Evolutionary conservation across 2,797 vertebrate genomes (phyloP).

Genomic region (Eurystomus glaucurus): DNA sequence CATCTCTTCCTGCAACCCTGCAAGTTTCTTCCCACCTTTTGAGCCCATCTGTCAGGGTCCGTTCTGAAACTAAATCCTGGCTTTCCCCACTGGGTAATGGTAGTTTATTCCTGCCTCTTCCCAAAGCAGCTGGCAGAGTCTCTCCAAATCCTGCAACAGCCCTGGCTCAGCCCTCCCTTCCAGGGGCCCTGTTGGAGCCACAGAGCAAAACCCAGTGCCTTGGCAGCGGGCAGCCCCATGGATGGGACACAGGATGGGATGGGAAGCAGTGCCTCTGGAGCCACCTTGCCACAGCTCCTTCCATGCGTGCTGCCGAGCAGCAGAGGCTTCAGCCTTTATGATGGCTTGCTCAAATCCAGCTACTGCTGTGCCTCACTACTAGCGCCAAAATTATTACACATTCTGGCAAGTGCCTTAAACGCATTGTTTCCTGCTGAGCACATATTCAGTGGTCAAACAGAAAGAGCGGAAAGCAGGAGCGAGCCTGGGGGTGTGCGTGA

Average conservation of each 20-base stretch:
- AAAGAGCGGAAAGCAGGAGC: neutral
- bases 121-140: neutral
- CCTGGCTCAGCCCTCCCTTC: constrained; percentile 5
- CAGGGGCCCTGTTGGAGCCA: neutral
- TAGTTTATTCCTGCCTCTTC: constrained; percentile 43
- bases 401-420: constrained; percentile 57
- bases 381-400: constrained; percentile 69
- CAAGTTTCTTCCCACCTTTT: constrained; percentile 23
- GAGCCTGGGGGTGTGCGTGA: neutral
- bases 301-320: neutral
- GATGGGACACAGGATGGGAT: neutral
- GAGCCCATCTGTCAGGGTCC: constrained; percentile 65
- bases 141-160: neutral
- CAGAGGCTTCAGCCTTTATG: constrained; percentile 71
- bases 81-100: neutral
- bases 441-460: constrained; percentile 26
- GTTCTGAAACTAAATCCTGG: constrained; percentile 36
- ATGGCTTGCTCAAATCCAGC: constrained; percentile 58
- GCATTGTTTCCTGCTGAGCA: constrained; percentile 54
- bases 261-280: constrained; percentile 9
- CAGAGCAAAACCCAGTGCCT: neutral
- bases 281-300: accelerated
- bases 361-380: constrained; percentile 48
- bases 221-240: neutral
- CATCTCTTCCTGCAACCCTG: neutral